Evolutionary conservation across 2,888 invertebrate genomes (phyloP).

Genomic region (Smittia sp.): DNA sequence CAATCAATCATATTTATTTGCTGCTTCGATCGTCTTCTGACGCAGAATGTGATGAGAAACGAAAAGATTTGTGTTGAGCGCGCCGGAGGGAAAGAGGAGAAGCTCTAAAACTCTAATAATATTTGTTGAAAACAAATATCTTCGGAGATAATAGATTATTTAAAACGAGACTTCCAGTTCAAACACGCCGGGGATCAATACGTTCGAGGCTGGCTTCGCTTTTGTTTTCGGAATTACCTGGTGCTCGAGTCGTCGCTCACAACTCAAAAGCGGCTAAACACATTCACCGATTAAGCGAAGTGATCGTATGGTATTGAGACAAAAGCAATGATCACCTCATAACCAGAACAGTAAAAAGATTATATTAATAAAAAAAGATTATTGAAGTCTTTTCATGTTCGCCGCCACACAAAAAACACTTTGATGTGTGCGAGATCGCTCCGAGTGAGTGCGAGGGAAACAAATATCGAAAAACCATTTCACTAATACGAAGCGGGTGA

Average conservation of each 20-base stretch:
- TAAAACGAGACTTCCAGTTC: constrained; percentile 28
- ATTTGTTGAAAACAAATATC: constrained; percentile 40
- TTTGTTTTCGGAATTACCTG: background rate
- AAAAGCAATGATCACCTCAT: constrained; percentile 40
- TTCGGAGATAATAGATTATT: constrained; percentile 34
- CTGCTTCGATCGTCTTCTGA: background rate
- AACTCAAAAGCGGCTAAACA: background rate
- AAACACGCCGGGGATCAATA: constrained; percentile 32
- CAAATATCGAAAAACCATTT: constrained; percentile 6
- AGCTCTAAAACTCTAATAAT: constrained; percentile 41
- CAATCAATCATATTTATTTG: constrained; percentile 23
- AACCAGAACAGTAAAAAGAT: constrained; percentile 40
- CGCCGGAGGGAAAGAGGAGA: constrained; percentile 26
- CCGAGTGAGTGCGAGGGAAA: background rate
- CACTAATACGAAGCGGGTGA: constrained; percentile 7
- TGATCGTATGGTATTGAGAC: constrained; percentile 37
- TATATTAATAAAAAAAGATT: constrained; percentile 41
- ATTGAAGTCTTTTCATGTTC: constrained; percentile 27
- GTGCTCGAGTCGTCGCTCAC: background rate
- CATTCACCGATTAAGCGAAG: constrained; percentile 31
- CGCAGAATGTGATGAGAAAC: constrained; percentile 22
- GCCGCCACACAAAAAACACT: constrained; percentile 13
- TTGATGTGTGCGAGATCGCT: constrained; percentile 40
- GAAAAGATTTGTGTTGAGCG: constrained; percentile 5
- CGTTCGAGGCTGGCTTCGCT: background rate